phyloP scores from a whole-genome alignment of 2,888 invertebrate genomes.

The Aphidoletes aphidimyza region DNA sequence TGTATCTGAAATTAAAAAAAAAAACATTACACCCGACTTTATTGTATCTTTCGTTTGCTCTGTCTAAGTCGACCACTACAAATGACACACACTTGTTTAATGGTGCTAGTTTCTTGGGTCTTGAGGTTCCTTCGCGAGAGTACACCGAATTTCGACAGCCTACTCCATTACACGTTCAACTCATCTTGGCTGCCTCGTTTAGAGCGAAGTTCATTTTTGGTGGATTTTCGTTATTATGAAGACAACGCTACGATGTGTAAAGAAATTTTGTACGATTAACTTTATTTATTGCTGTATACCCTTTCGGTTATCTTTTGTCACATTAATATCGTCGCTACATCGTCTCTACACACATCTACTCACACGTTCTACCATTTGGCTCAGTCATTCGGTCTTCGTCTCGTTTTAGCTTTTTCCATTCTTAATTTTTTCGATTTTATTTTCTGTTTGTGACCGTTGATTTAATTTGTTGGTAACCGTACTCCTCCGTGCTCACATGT shows the following conservation, averaged over 20 bases:
- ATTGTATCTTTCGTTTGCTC: background rate
- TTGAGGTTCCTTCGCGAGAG: too few species aligned
- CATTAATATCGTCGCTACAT: slow-evolving; percentile 38
- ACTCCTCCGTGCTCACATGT: background rate
- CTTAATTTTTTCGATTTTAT: slow-evolving; percentile 34
- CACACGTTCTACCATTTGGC: background rate
- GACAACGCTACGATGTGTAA: slow-evolving; percentile 1
- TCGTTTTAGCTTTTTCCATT: background rate
- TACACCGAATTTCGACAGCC: too few species aligned
- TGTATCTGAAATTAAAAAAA: background rate
- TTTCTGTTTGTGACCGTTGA: background rate
- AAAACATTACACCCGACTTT: slow-evolving; percentile 7
- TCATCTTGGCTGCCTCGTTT: background rate
- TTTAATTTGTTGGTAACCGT: slow-evolving; percentile 21
- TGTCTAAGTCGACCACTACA: background rate
- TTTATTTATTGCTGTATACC: slow-evolving; percentile 43
- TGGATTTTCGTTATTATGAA: slow-evolving; percentile 21
- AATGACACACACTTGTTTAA: background rate
- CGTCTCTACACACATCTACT: slow-evolving; percentile 3
- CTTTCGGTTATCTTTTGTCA: slow-evolving; percentile 53
- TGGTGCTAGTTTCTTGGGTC: too few species aligned
- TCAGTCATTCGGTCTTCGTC: background rate
- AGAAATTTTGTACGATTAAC: slow-evolving; percentile 47
- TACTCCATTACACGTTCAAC: background rate
- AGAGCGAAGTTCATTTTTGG: background rate